Evolutionary conservation across 2,888 invertebrate species (phyloP).

Genomic region (Eueremaeus valkanovi): DNA sequence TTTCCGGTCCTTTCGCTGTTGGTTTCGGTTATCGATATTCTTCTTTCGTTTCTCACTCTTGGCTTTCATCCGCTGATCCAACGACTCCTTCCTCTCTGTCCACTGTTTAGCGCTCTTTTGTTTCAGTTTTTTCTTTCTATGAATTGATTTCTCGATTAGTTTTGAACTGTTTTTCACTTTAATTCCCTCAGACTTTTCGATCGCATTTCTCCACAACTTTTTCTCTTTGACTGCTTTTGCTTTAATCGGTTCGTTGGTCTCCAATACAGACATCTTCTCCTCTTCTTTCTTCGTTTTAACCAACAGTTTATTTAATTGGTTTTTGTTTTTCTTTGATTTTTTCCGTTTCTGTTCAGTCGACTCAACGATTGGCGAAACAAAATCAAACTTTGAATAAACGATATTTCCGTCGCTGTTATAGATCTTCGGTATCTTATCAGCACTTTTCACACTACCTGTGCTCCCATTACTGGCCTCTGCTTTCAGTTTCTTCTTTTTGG

Average conservation of each 20-base stretch:
- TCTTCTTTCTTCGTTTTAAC: slow-evolving; percentile 38
- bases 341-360: not conserved
- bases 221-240: slow-evolving; percentile 34
- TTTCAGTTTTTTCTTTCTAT: slow-evolving; percentile 24
- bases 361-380: not conserved
- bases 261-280: slow-evolving; percentile 31
- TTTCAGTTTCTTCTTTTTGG: not conserved
- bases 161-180: slow-evolving; percentile 39
- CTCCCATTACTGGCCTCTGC: not conserved
- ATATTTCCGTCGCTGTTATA: slow-evolving; percentile 37
- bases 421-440: slow-evolving; percentile 1
- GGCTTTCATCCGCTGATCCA: slow-evolving; percentile 1
- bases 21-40: slow-evolving; percentile 32
- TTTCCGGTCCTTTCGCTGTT: slow-evolving; percentile 6
- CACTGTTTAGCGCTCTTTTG: slow-evolving; percentile 28
- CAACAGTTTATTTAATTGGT: slow-evolving; percentile 30
- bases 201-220: slow-evolving; percentile 37
- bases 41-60: slow-evolving; percentile 15
- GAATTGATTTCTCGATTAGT: slow-evolving; percentile 34
- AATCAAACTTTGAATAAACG: slow-evolving; percentile 41
- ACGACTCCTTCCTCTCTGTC: slow-evolving; percentile 32
- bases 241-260: not conserved
- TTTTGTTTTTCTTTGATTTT: not conserved
- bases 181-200: slow-evolving; percentile 38
- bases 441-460: not conserved